Evolutionary conservation across 1,140 invertebrate species (phyloP), one percentile per base, ranked within the genome.

Genomic region (Drosophila sp.): DNA sequence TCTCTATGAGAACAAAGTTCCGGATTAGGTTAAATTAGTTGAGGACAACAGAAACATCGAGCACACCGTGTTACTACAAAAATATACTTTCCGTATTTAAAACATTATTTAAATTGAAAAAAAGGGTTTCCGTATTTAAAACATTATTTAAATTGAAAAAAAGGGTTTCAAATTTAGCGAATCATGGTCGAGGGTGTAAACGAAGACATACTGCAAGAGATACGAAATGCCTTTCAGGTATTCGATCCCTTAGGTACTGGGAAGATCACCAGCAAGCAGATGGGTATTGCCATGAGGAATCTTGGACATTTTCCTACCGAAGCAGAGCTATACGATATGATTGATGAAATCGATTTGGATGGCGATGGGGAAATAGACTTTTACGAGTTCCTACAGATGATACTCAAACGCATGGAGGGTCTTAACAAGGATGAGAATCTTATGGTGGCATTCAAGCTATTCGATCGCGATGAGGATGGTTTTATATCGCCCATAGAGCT

Each of bases 401-500:
- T 86, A 27, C 27, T 36, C 1, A 72, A 25, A 7, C 57, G 40
- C 27, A 34, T 43, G 14, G 41, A 72, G 1, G 7, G 18, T 0
- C 18, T 70, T 1, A 50, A 16, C 4, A 29, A 61, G 1, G 41
- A 38, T 0, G 66, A 76, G 4, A 32, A 51, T 36, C 46, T 80
- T 4, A 13, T 6, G 38, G 59, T 53, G 2, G 71, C 76, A 7
- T 82, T 71, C 32, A 50, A 56, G 0, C 7, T 59, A 0, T 71
- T 82, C 8, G 79, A 82, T 75, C 57, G 51, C 13, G 79, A 82
- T 40, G 51, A 36, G 2, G 50, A 66, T 25, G 64, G 67, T 0
- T 53, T 21, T 0, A 70, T 83, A 53, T 14, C 63, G 1, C 11
- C n/a, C 0, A 2, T 2, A 0, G 72, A 82, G 11, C 7, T 82